Percentiles rank a stretch among this genome's conserved stretches.
Conservation (phyloP, 1,140 invertebrate species). For the Leptinotarsa undecemlineata region DNA sequence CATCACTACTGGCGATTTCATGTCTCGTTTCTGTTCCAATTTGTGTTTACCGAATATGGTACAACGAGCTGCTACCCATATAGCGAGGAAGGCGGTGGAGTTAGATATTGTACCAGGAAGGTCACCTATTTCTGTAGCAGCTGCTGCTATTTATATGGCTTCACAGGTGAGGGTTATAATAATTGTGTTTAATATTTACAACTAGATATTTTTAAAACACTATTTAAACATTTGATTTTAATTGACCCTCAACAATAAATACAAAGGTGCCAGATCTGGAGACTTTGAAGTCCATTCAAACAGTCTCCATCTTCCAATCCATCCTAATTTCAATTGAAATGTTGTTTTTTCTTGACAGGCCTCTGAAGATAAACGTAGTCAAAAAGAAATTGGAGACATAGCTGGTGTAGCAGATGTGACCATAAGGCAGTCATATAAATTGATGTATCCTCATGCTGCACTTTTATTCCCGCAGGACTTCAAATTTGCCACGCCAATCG, state of each 20-base stretch:
- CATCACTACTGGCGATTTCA: constrained; percentile 98
- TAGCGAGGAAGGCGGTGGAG: constrained; percentile 95
- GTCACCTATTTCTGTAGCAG: constrained; percentile 98
- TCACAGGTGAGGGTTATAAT: constrained; percentile 71
- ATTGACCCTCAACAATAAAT: no score
- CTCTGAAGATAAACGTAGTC: constrained; percentile 91
- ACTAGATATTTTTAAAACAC: no score
- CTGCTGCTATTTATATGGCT: constrained; percentile 99
- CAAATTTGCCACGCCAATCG: constrained; percentile 92
- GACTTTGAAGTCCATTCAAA: no score
- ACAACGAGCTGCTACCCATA: constrained; percentile 94
- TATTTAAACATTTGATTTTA: no score
- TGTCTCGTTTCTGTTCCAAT: constrained; percentile 91
- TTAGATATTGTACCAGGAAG: constrained; percentile 97
- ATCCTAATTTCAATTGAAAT: neutral
- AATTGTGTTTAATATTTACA: no score
- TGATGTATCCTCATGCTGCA: constrained; percentile 93
- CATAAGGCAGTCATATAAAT: constrained; percentile 95
- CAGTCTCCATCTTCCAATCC: no score
- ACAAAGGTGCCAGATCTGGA: no score
- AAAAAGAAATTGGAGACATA: constrained; percentile 98
- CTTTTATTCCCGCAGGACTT: constrained; percentile 96
- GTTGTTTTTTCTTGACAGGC: constrained; percentile 64
- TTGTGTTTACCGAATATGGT: constrained; percentile 86
- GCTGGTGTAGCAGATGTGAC: constrained; percentile 99